phyloP scores from a whole-genome alignment of 2,113 vertebrate genomes.

The Sula dactylatra region DNA sequence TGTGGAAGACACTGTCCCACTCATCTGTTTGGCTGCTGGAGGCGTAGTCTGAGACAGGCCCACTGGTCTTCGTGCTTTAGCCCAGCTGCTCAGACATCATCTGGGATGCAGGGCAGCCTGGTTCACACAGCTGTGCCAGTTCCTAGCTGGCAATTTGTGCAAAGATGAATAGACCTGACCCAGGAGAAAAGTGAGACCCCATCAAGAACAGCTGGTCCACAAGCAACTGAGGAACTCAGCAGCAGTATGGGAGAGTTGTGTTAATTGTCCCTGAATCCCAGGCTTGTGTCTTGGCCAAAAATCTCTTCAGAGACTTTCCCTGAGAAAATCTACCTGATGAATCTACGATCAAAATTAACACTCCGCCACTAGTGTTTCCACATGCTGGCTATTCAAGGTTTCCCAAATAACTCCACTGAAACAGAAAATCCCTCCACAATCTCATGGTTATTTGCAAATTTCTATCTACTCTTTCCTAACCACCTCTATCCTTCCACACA shows the following conservation, averaged over 20 bases:
- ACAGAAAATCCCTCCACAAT: not conserved
- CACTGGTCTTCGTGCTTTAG: not conserved
- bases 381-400: not conserved
- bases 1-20: fast-evolving
- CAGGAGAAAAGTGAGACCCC: not conserved
- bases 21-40: not conserved
- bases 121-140: fast-evolving
- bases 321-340: not conserved
- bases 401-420: not conserved
- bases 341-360: not conserved
- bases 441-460: not conserved
- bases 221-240: not conserved
- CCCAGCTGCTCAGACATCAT: not conserved
- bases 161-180: not conserved
- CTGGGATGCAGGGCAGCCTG: not conserved
- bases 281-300: not conserved
- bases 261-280: not conserved
- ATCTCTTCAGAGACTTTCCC: not conserved
- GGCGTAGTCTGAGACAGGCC: not conserved
- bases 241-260: not conserved
- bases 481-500: not conserved
- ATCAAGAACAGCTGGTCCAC: not conserved
- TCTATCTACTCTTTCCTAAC: not conserved
- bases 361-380: not conserved
- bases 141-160: not conserved